Percentiles rank a stretch among this genome's conserved stretches.
phyloP scores from a whole-genome alignment of 2,113 vertebrate genomes.

The Xenopus tropicalis region UCB_Xtro_10.0 CM004450.2:147152501-147153000 shows the following conservation, averaged over 20 bases:
- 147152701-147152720: too few relatives aligned
- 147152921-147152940: too few relatives aligned
- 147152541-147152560: background rate
- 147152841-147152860: background rate
- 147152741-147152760: background rate
- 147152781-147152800: too few relatives aligned
- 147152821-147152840: too few relatives aligned
- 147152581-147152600: background rate
- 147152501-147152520: background rate
- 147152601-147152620: slow-evolving; percentile 1
- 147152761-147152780: too few relatives aligned
- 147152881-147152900: too few relatives aligned
- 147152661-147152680: background rate
- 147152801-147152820: too few relatives aligned
- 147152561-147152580: background rate
- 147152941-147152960: background rate
- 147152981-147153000: background rate
- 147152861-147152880: too few relatives aligned
- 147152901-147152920: too few relatives aligned
- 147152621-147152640: background rate
- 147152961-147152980: too few relatives aligned
- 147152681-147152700: too few relatives aligned
- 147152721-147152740: too few relatives aligned
- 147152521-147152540: background rate
- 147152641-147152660: slow-evolving; percentile 4